Percentiles rank a stretch among this genome's conserved stretches.
Evolutionary conservation across 1,140 invertebrate species (phyloP).

Genomic region (Vollenhovia emeryi): DNA sequence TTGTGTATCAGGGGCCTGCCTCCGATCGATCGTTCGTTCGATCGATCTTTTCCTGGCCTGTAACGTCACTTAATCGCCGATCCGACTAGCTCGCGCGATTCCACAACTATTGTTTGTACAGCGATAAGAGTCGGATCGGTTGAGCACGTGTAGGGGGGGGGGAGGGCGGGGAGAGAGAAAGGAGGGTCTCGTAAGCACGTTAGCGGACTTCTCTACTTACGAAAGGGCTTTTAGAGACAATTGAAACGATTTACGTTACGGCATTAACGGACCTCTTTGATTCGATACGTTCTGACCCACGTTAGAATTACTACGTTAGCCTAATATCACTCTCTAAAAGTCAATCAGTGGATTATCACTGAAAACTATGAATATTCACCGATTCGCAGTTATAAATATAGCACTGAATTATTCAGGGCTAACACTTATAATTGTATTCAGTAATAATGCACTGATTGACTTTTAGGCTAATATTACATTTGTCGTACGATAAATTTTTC

Average conservation of each 20-base stretch:
- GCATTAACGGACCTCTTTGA: background rate
- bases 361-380: no score
- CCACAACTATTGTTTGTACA: slow-evolving; percentile 7
- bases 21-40: slow-evolving; percentile 56
- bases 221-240: no score
- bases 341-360: no score
- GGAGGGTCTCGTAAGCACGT: background rate
- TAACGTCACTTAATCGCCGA: background rate
- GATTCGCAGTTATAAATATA: no score
- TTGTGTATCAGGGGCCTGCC: slow-evolving; percentile 64
- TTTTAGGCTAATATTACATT: no score
- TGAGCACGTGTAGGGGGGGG: no score
- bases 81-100: background rate
- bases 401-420: no score
- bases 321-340: no score
- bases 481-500: no score
- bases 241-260: background rate
- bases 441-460: no score
- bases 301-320: background rate
- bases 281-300: background rate
- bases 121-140: background rate
- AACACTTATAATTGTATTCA: no score
- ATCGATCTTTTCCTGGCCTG: slow-evolving; percentile 57
- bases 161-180: background rate
- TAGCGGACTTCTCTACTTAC: background rate